Percentiles rank a stretch among this genome's conserved stretches.
Evolutionary conservation across 2,113 vertebrate species (phyloP).

Genomic region (Coryphaenoides rupestris): DNA sequence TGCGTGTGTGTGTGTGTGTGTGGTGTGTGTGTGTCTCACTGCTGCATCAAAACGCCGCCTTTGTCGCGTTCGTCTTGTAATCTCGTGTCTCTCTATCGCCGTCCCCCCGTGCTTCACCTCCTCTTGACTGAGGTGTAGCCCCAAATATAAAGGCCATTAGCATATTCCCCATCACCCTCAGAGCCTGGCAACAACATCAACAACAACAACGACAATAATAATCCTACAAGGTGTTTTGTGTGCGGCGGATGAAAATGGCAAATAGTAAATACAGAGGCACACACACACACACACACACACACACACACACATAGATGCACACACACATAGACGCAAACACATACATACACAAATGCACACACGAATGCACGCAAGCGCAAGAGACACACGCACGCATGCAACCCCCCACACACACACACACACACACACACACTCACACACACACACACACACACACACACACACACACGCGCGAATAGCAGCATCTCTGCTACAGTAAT

Average conservation of each 20-base stretch:
- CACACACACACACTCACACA: background rate
- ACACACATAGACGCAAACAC: no score
- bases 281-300: no score
- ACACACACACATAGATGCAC: background rate
- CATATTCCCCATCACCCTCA: conserved; percentile 31
- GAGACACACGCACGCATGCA: background rate
- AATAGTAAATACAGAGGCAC: conserved; percentile 8
- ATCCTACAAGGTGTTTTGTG: conserved; percentile 14
- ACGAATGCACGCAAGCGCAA: background rate
- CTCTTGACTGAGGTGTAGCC: conserved; percentile 1
- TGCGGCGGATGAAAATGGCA: conserved; percentile 12
- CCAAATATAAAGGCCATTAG: conserved; percentile 24
- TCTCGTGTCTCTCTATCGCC: no score
- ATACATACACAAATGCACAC: background rate
- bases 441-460: background rate
- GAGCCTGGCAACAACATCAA: conserved; percentile 19
- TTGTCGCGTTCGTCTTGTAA: no score
- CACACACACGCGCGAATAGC: no score
- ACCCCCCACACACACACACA: conserved; percentile 10
- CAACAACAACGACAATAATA: conserved; percentile 15
- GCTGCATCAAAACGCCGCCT: no score
- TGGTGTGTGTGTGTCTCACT: no score
- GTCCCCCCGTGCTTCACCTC: background rate
- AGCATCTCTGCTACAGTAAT: background rate
- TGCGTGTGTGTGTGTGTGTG: no score